Base-by-base conservation (phyloP, 2,113 vertebrate species). In the Indri indri region DNA sequence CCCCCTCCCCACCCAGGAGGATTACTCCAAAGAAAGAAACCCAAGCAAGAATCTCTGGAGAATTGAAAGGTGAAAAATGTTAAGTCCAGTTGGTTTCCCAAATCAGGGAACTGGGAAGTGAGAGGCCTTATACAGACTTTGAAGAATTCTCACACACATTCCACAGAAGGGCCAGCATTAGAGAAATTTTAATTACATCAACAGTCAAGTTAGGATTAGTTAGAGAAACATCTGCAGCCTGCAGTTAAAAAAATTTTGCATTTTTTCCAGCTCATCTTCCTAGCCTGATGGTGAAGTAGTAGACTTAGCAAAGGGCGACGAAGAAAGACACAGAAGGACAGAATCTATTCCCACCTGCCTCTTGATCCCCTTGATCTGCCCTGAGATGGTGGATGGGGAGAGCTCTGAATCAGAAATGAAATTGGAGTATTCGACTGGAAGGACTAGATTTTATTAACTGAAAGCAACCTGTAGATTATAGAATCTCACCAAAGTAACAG, bases 1-100 rank as follows among this genome's bases (percentile, higher is more conserved):
- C 57, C 40, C 8, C 0, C 10, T 87, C 11, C 10, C 5, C 57
- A 66, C 4, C 1, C 25, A 50, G 2, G 23, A 84, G 27, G 0
- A 63, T 42, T 88, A 20, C 47, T 54, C 22, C 25, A 11, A 22
- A 57, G 50, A 83, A 74, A 27, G 13, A 65, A 88, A 40, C 6
- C 3, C 9, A 90, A 93, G 22, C 14, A 87, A 63, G 22, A 68
- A 32, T 6, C 22, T 83, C 30, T 65, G 22, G 68, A 32, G 23
- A 66, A 1, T 8, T 57, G 30, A 42, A n/a, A 61, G 23, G 10
- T 76, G 8, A 20, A 80, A 68, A 14, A 18, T 1, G 17, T 81
- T 73, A 23, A 66, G 54, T 82, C 17, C 59, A 93, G 8, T 20
- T 65, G 8, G 2, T 70, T 71, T 88, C 22, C 32, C 32, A 87